Evolutionary conservation across 2,888 invertebrate species (phyloP).

Genomic region (Latrodectus elegans): DNA sequence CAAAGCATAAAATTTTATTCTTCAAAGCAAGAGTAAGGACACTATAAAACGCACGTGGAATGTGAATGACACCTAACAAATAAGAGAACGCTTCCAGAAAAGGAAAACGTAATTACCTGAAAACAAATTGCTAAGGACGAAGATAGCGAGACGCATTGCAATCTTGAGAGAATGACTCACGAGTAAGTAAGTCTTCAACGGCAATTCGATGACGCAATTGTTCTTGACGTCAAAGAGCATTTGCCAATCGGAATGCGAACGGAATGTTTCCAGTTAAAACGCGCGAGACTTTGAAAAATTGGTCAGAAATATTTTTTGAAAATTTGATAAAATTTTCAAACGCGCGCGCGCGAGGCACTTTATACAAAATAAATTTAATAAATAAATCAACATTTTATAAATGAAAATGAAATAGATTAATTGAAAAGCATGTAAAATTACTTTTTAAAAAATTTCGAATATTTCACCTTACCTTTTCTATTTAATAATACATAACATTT

Average conservation of each 20-base stretch:
- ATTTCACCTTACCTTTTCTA: too few species aligned
- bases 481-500: too few species aligned
- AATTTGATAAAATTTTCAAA: too few species aligned
- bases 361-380: too few species aligned
- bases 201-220: neutral
- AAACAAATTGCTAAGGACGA: neutral
- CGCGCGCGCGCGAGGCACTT: too few species aligned
- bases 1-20: neutral
- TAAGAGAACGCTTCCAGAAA: neutral
- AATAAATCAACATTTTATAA: too few species aligned
- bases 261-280: too few species aligned
- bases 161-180: neutral
- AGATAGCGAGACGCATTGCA: neutral
- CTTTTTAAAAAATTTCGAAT: too few species aligned
- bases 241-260: neutral
- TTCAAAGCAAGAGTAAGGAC: neutral
- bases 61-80: conserved; percentile 1
- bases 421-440: too few species aligned
- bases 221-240: neutral
- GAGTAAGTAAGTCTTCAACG: neutral
- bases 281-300: too few species aligned
- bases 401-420: too few species aligned
- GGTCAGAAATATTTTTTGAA: too few species aligned
- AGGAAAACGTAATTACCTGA: neutral
- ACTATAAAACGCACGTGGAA: neutral